Percentiles rank a stretch among this genome's conserved stretches.
Evolutionary conservation across 2,888 invertebrate genomes (phyloP).

Genomic region (Epirrita christyi): DNA sequence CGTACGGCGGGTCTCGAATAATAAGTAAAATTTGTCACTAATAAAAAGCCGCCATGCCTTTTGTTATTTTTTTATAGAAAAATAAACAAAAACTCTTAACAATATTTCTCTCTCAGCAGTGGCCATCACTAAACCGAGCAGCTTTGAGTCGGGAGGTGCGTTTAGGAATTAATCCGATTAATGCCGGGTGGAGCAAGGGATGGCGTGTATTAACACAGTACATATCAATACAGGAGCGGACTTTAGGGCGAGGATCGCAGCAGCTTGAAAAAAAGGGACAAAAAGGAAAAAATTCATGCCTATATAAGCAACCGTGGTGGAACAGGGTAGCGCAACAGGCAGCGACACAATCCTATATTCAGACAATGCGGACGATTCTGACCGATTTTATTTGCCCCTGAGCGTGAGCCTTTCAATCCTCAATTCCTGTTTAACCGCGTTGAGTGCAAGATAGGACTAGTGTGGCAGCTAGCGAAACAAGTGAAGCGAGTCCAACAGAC

Average conservation of each 20-base stretch:
- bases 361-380: too few relatives aligned
- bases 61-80: too few relatives aligned
- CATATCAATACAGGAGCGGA: constrained; percentile 33
- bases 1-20: too few relatives aligned
- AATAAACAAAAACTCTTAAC: background rate
- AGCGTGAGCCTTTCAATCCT: background rate
- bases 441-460: constrained; percentile 33
- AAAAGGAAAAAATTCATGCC: too few relatives aligned
- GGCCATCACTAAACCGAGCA: constrained; percentile 40
- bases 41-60: too few relatives aligned
- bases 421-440: constrained; percentile 13
- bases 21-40: too few relatives aligned
- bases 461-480: constrained; percentile 26
- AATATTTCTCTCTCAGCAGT: background rate
- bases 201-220: constrained; percentile 34
- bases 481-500: constrained; percentile 36
- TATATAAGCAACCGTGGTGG: too few relatives aligned
- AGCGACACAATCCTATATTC: too few relatives aligned
- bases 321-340: too few relatives aligned
- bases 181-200: constrained; percentile 51
- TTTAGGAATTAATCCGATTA: constrained; percentile 76
- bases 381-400: too few relatives aligned
- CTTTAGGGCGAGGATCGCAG: constrained; percentile 20
- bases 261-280: too few relatives aligned
- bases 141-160: constrained; percentile 59